Base-by-base conservation (phyloP, 2,888 invertebrate species). In the Limnephilus rhombicus region DNA sequence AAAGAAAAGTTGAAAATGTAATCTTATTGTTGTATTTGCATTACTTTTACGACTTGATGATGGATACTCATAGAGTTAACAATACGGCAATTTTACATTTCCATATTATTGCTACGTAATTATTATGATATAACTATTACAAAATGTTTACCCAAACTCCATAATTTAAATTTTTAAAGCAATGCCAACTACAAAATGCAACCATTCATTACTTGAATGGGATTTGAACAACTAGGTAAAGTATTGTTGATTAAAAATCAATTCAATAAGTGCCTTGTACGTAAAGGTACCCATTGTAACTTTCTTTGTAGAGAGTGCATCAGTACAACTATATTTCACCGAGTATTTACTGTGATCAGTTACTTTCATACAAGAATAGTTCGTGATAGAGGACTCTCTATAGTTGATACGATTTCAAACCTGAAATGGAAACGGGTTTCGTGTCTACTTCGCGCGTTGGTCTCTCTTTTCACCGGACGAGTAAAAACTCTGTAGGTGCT, bases 381-480 rank as follows among this genome's bases (percentile, higher is more conserved):
- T 83, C 49, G 31, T 49, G n/a, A 41, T 49, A 5, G 37, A 80
- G 53, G 49, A 53, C 88, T 45, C 88, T 88, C 68, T 80, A 82
- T 49, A 49, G 81, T n/a, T 88, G 49, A 18, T 88, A 24, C 37
- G 45, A 41, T 45, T 81, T 80, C 37, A 80, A 91, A 88, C 80
- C 88, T 81, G 88, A 80, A 81, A 53, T 24, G 9, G 18, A 91
- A 91, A 91, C 91, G n/a, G 89, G 91, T 91, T 89, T 91, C 88
- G 91, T 34, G 83, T 49, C 53, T 68, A 68, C 7, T 31, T 29
- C 1, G 49, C 89, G 89, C 91, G 89, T 85, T 89, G 80, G 80
- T 89, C 91, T 91, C 91, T 91, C 91, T 91, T 91, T 91, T 87
- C 87, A 87, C 87, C 24, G 45, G n/a, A n/a, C 49, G 85, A 90